These are phyloP conservation scores for Passer montanus DNA, from an alignment of 2,113 vertebrate genomes.

Conservation along the genomic window DNA sequence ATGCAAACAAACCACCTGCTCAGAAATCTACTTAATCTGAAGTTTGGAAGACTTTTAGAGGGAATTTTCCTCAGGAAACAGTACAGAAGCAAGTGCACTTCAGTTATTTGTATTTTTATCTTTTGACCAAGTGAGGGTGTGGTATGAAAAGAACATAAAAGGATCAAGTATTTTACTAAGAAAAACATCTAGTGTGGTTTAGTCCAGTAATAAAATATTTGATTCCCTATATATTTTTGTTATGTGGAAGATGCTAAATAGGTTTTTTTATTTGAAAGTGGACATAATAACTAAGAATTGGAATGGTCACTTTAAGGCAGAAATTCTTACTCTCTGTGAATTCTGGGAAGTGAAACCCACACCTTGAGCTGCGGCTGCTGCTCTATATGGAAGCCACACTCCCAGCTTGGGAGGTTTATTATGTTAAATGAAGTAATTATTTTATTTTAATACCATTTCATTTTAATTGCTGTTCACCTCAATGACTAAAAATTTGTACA, in stretches of 20 bases:
- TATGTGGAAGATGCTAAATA: neutral
- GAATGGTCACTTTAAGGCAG: neutral
- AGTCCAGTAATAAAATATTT: neutral
- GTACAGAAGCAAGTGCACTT: neutral
- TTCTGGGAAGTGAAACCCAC: neutral
- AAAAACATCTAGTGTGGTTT: neutral
- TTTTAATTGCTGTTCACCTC: slow-evolving; percentile 57
- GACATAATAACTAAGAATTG: neutral
- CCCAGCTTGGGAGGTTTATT: neutral
- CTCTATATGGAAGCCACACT: neutral
- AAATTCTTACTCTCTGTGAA: neutral
- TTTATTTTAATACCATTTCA: slow-evolving; percentile 37
- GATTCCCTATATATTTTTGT: neutral
- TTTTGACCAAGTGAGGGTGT: neutral
- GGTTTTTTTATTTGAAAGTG: neutral
- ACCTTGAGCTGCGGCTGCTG: neutral
- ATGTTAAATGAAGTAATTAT: slow-evolving; percentile 37
- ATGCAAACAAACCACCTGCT: neutral
- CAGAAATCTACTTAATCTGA: neutral
- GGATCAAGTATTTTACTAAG: neutral
- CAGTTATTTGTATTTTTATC: neutral
- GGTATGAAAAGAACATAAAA: neutral
- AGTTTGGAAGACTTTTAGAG: neutral
- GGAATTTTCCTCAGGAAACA: neutral
- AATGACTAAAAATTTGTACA: slow-evolving; percentile 32